A percentile compares a stretch with the other conserved stretches of the same genome.
These are phyloP conservation scores for Cephonodes hylas DNA, from an alignment of 2,888 invertebrate species.

Conservation along the genomic window DNA sequence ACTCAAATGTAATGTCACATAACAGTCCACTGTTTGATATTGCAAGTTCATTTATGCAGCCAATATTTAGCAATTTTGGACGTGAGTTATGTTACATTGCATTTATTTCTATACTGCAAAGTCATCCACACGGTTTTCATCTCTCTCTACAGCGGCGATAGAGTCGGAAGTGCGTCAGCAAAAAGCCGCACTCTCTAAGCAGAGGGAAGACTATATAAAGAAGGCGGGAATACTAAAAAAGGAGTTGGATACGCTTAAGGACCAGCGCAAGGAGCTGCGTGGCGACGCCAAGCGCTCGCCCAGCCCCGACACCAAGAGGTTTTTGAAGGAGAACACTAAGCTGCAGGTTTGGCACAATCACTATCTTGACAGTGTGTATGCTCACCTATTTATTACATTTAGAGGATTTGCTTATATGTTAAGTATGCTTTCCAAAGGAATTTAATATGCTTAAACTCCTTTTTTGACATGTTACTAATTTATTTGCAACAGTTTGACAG, in stretches of 20 bases:
- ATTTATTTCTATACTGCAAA: constrained; percentile 27
- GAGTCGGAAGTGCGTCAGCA: constrained; percentile 91
- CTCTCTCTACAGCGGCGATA: constrained; percentile 80
- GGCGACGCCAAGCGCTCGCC: constrained; percentile 85
- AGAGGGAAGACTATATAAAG: constrained; percentile 90
- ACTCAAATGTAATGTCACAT: constrained; percentile 30
- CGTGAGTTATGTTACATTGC: constrained; percentile 30
- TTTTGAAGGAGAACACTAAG: constrained; percentile 91
- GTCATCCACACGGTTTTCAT: constrained; percentile 27
- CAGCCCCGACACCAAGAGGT: constrained; percentile 88
- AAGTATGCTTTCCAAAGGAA: background rate
- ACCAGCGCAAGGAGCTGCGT: constrained; percentile 88
- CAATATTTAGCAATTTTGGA: background rate
- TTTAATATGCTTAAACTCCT: background rate
- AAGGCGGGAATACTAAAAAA: constrained; percentile 87
- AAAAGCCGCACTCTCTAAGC: constrained; percentile 88
- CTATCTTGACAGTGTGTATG: background rate
- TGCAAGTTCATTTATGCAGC: background rate
- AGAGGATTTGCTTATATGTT: background rate
- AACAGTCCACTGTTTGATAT: background rate
- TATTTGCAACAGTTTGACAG: background rate
- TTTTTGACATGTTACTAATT: background rate
- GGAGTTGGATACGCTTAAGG: constrained; percentile 88
- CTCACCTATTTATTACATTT: background rate
- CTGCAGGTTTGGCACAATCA: constrained; percentile 84